These are phyloP conservation scores for Melanerpes aurifrons DNA, from an alignment of 2,113 vertebrate species.

Conservation along the genomic window DNA sequence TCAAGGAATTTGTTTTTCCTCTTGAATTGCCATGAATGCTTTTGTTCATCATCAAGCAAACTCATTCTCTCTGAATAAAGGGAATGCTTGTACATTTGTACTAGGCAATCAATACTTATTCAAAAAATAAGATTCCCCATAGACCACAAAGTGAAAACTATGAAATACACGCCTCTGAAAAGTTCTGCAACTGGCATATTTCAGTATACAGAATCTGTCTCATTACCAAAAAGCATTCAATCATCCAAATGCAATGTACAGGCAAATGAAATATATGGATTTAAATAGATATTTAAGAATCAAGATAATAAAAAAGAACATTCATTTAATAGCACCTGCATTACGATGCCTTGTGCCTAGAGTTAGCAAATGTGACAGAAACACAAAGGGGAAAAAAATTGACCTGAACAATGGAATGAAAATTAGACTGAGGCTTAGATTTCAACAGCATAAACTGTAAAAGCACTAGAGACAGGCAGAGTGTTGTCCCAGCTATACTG, in stretches of 20 bases:
- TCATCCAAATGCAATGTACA: neutral
- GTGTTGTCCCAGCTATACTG: neutral
- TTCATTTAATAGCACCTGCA: neutral
- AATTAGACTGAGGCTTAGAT: neutral
- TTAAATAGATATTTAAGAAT: conserved; percentile 40
- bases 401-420: neutral
- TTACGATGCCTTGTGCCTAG: neutral
- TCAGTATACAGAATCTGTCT: neutral
- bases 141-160: conserved; percentile 49
- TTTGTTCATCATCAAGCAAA: conserved; percentile 25
- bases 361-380: conserved; percentile 25
- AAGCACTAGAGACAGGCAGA: neutral
- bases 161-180: conserved; percentile 49
- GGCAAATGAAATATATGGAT: neutral
- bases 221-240: conserved; percentile 22
- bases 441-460: neutral
- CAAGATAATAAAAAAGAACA: conserved; percentile 11
- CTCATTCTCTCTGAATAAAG: conserved; percentile 73
- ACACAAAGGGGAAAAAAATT: neutral
- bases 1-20: conserved; percentile 40
- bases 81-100: conserved; percentile 26
- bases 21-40: neutral
- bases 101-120: conserved; percentile 70
- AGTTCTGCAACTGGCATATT: conserved; percentile 31
- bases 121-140: conserved; percentile 62